phyloP scores from a whole-genome alignment of 2,888 invertebrate species.

The Stramonita haemastoma region DNA sequence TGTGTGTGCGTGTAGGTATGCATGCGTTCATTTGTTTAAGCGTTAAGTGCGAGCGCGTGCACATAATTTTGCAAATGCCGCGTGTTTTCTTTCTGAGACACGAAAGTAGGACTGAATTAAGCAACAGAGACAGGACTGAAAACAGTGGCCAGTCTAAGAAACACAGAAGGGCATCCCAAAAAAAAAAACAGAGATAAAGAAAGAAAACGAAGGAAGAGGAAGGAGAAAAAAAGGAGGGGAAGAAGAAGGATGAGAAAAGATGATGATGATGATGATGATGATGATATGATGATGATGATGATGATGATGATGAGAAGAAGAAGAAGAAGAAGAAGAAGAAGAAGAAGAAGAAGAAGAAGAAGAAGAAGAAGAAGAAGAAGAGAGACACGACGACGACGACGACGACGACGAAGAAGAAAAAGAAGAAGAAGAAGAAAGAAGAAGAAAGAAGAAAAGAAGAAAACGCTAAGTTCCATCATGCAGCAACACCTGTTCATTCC shows the following conservation, averaged over 20 bases:
- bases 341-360: background rate
- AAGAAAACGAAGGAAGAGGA: background rate
- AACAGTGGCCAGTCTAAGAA: no score
- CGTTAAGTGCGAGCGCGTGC: background rate
- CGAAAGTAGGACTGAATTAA: no score
- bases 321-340: background rate
- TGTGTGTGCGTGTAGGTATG: background rate
- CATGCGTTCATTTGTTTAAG: background rate
- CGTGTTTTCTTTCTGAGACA: no score
- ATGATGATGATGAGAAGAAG: background rate
- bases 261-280: no score
- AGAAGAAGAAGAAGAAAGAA: background rate
- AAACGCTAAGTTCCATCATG: no score
- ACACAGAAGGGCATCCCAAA: background rate
- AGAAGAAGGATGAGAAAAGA: background rate
- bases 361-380: background rate
- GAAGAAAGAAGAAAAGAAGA: background rate
- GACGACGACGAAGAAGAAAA: background rate
- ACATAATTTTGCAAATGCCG: background rate
- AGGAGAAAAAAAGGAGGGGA: background rate
- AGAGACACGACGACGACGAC: no score
- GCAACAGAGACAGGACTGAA: no score
- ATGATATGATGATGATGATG: background rate
- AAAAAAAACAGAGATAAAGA: background rate
- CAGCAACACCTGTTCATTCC: no score